phyloP scores from a whole-genome alignment of 2,113 vertebrate species.

The cat (Felis catus) region F.catus_Fca126_mat1.0 CM031413.1:13836501-13837000 shows the following conservation, averaged over 20 bases:
- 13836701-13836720: constrained; percentile 72
- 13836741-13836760: constrained; percentile 40
- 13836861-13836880: background rate
- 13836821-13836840: constrained; percentile 31
- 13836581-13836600: background rate
- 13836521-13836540: background rate
- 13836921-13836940: background rate
- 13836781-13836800: background rate
- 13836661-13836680: background rate
- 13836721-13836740: background rate
- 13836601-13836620: background rate
- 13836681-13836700: background rate
- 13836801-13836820: constrained; percentile 35
- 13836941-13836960: background rate
- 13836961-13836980: constrained; percentile 26
- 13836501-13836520: background rate
- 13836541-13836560: background rate
- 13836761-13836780: background rate
- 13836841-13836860: background rate
- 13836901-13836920: constrained; percentile 37
- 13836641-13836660: background rate
- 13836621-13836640: background rate
- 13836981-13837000: background rate
- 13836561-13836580: background rate
- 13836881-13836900: constrained; percentile 2